Evolutionary conservation across 2,888 invertebrate genomes (phyloP).

Genomic region (Thymelicus acteon): DNA sequence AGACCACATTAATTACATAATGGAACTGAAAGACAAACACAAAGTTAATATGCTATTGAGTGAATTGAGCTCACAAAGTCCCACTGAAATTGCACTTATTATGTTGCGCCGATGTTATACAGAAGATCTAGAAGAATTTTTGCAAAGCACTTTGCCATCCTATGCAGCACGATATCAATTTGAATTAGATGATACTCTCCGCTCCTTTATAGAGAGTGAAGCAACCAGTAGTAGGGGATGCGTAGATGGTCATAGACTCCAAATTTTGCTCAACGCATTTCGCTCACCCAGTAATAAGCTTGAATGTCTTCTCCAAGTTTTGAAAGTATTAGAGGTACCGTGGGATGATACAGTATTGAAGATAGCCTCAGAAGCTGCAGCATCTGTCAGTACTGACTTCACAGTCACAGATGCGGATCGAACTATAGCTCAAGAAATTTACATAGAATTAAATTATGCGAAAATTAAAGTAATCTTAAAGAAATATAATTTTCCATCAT

Average conservation of each 20-base stretch:
- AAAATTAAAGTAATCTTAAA: constrained; percentile 76
- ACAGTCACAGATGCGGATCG: constrained; percentile 68
- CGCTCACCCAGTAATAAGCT: constrained; percentile 66
- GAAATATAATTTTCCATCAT: constrained; percentile 75
- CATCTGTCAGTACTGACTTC: constrained; percentile 66
- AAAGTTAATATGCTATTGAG: constrained; percentile 75
- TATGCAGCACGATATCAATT: constrained; percentile 71
- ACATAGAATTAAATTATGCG: constrained; percentile 74
- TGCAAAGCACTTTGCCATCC: constrained; percentile 71
- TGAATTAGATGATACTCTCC: constrained; percentile 73
- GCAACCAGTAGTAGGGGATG: constrained; percentile 71
- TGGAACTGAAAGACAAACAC: constrained; percentile 75
- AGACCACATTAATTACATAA: constrained; percentile 69
- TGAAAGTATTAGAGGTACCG: constrained; percentile 76
- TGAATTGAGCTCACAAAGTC: constrained; percentile 71
- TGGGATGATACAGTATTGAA: constrained; percentile 67
- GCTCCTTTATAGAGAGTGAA: constrained; percentile 73
- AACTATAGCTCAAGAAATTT: constrained; percentile 67
- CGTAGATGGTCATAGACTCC: constrained; percentile 69
- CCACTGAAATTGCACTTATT: constrained; percentile 74
- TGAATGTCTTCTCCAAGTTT: constrained; percentile 71
- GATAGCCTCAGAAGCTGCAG: constrained; percentile 65
- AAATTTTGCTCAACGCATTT: constrained; percentile 68
- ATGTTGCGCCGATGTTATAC: constrained; percentile 80
- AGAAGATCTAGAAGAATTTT: constrained; percentile 73